Evolutionary conservation across 2,888 invertebrate species (phyloP).

Genomic region (Euphydryas editha): DNA sequence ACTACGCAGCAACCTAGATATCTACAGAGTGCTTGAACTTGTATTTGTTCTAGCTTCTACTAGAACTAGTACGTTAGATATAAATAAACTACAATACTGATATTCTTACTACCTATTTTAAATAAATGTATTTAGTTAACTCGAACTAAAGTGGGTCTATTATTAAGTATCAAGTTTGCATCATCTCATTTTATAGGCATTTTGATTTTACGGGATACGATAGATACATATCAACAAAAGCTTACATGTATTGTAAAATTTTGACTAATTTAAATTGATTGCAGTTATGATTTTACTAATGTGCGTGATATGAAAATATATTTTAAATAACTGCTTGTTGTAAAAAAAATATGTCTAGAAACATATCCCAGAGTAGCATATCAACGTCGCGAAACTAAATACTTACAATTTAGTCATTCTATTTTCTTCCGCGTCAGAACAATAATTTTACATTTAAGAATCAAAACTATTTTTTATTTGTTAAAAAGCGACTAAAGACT

Average conservation of each 20-base stretch:
- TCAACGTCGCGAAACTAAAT: too few relatives aligned
- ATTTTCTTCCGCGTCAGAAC: neutral
- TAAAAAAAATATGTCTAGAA: too few relatives aligned
- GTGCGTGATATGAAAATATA: too few relatives aligned
- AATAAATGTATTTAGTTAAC: neutral
- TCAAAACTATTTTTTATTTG: neutral
- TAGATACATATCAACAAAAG: neutral
- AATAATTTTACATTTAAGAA: neutral
- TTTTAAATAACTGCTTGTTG: too few relatives aligned
- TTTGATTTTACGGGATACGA: neutral
- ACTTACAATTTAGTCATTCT: too few relatives aligned
- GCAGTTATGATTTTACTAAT: too few relatives aligned
- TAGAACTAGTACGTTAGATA: neutral
- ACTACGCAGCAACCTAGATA: conserved; percentile 21
- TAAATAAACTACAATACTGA: conserved; percentile 4
- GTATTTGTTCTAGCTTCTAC: conserved; percentile 2
- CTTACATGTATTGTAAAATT: too few relatives aligned
- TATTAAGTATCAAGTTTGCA: neutral
- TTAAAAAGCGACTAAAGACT: neutral
- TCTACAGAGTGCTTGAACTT: neutral
- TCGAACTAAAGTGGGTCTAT: neutral
- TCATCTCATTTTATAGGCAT: neutral
- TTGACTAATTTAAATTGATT: too few relatives aligned
- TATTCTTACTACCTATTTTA: neutral
- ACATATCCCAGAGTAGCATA: too few relatives aligned